Evolutionary conservation across 1,140 invertebrate genomes (phyloP), one percentile per base, ranked within the genome.

Genomic region (Brachionus koreanus): DNA sequence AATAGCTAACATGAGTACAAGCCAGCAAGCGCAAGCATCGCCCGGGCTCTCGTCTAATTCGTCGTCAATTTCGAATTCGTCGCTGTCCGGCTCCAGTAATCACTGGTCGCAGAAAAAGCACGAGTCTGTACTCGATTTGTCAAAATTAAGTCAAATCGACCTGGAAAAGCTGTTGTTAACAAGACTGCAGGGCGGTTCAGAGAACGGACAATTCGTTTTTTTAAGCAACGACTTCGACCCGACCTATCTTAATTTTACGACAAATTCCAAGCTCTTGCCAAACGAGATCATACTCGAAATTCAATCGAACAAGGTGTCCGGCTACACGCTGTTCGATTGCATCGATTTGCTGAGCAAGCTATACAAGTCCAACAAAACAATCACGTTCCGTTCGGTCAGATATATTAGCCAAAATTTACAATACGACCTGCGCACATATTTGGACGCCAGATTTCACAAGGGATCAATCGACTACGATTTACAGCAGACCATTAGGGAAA

Each of bases 401-500:
- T 19, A 10, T 12, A 16, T 49, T 7, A 79, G 76, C 23, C 19
- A 33, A 7, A 12, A 63, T 25, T 35, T 61, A 37, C 76, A 39
- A 23, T 29, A 42, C 46, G 91, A 92, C 84, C 85, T 92, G 16
- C 86, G 91, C 16, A 89, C 91, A 81, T 92, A 91, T 86, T 86
- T 92, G 83, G 91, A 90, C 84, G 89, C 90, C 33, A 85, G 91
- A 83, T 92, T 92, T 86, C 90, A 89, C 79, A 92, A 92, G 86
- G 91, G 91, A 46, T 91, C 91, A 12, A 87, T 91, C 3, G 92
- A 92, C 86, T 91, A 92, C 88, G 91, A 92, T 83, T 87, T 92
- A 35, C 92, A 93, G 85, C 91, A 91, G 83, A 91, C 91, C 1
- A 92, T 93, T 81, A 86, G 92, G 82, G 92, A 93, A 84, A 93